Percentiles rank a stretch among this genome's conserved stretches.
Evolutionary conservation across 2,797 vertebrate species (phyloP).

Genomic region (Lagorchestes hirsutus): DNA sequence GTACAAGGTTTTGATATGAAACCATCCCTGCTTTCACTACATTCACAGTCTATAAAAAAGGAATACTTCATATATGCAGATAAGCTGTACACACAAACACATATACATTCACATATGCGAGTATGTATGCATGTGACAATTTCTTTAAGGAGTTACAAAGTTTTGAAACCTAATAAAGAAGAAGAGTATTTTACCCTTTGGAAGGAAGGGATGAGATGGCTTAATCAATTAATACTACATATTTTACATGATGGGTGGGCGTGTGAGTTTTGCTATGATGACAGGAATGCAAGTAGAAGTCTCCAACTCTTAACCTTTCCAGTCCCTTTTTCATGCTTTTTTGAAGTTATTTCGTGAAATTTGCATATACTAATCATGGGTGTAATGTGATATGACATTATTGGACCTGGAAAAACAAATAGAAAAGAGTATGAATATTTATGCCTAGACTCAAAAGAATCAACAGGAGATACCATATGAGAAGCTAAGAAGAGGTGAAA

Average conservation of each 20-base stretch:
- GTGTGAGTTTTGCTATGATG: neutral
- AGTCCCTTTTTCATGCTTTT: neutral
- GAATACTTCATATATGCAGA: neutral
- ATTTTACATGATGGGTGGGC: neutral
- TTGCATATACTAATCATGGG: neutral
- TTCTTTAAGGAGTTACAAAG: neutral
- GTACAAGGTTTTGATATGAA: neutral
- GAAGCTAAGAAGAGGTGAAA: neutral
- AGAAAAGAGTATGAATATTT: neutral
- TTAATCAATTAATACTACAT: neutral
- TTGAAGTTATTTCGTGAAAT: neutral
- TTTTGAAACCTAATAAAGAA: neutral
- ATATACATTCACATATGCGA: neutral
- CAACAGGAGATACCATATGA: neutral
- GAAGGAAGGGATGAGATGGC: neutral
- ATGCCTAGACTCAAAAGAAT: neutral
- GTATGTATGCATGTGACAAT: neutral
- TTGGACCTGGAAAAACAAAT: neutral
- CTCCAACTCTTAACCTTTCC: neutral
- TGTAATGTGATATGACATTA: neutral
- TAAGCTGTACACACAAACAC: neutral
- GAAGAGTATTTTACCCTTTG: neutral
- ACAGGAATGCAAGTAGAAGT: neutral
- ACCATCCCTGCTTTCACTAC: neutral
- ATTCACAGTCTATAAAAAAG: neutral